Percentiles rank a stretch among this genome's conserved stretches.
These are phyloP conservation scores for Eumaeus atala DNA, from an alignment of 1,140 invertebrate species.

Conservation along the genomic window DNA sequence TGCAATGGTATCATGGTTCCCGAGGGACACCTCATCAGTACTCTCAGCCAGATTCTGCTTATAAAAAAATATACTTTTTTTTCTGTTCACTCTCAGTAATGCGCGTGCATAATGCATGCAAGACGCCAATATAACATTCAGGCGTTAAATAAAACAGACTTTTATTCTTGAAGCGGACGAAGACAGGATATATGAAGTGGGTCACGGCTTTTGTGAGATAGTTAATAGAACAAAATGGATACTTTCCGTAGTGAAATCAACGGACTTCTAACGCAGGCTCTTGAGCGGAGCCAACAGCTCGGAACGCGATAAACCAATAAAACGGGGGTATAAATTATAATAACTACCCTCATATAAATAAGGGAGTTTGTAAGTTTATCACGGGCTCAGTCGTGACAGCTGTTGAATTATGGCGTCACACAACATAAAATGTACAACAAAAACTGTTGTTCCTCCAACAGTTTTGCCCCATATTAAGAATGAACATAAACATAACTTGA, in stretches of 20 bases:
- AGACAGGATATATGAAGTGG: neutral
- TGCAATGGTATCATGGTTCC: no score
- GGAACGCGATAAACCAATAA: constrained; percentile 66
- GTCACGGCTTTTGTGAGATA: neutral
- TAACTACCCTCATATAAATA: constrained; percentile 64
- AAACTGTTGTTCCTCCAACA: constrained; percentile 70
- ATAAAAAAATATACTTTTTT: no score
- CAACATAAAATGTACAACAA: constrained; percentile 71
- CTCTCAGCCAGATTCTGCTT: no score
- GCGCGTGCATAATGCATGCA: no score
- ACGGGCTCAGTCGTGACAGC: constrained; percentile 52
- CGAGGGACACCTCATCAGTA: no score
- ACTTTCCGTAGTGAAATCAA: constrained; percentile 26
- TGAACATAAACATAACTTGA: constrained; percentile 65
- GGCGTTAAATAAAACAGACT: no score
- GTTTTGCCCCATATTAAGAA: constrained; percentile 70
- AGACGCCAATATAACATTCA: no score
- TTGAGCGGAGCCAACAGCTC: constrained; percentile 51
- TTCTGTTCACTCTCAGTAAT: no score
- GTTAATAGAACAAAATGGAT: constrained; percentile 14
- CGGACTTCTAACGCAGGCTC: constrained; percentile 26
- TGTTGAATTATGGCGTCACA: constrained; percentile 66
- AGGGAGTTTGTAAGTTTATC: constrained; percentile 52
- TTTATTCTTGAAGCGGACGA: no score
- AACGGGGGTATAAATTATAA: constrained; percentile 66